Percentiles rank a stretch among this genome's conserved stretches.
phyloP scores from a whole-genome alignment of 2,113 vertebrate species.

The Bothrops jararaca region DNA sequence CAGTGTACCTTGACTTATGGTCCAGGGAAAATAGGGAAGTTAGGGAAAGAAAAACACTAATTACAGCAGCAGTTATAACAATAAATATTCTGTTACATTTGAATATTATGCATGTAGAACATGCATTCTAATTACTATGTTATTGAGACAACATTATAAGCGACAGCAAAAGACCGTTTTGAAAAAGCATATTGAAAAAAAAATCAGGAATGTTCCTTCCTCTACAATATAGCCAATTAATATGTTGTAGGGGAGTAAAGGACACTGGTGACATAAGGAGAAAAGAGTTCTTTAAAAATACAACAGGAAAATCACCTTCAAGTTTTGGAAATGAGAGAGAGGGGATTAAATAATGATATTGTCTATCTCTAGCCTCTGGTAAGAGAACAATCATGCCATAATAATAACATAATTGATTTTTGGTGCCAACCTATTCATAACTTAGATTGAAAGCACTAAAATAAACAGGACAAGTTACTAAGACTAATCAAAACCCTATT shows the following conservation, averaged over 20 bases:
- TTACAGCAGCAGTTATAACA: neutral
- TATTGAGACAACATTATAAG: neutral
- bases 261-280: neutral
- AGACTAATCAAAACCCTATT: neutral
- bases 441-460: neutral
- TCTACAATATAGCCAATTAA: neutral
- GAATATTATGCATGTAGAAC: neutral
- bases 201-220: neutral
- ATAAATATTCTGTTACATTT: neutral
- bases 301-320: neutral
- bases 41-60: neutral
- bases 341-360: neutral
- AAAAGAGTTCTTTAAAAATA: neutral
- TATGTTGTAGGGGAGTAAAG: neutral
- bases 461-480: neutral
- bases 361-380: neutral
- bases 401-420: neutral
- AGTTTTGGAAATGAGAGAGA: neutral
- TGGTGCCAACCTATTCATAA: neutral
- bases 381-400: neutral
- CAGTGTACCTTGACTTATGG: neutral
- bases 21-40: neutral
- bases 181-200: neutral
- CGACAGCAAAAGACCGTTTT: neutral
- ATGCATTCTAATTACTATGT: neutral